These are phyloP conservation scores for Sminthurides aquaticus DNA, from an alignment of 2,888 invertebrate species.

Conservation along the genomic window DNA sequence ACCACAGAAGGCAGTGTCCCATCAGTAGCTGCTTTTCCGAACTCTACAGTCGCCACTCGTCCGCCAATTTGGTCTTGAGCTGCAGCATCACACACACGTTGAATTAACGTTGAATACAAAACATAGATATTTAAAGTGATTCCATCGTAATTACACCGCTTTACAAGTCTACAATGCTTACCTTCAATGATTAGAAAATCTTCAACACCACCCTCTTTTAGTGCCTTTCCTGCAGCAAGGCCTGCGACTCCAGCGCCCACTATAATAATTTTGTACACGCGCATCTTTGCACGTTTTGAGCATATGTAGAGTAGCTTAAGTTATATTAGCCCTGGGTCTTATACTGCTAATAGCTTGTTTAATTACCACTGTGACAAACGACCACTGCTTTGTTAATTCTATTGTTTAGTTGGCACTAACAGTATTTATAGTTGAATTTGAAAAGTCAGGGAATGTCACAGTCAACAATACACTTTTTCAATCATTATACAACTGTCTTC, in stretches of 20 bases:
- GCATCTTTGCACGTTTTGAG: conserved; percentile 8
- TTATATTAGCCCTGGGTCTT: too few relatives aligned
- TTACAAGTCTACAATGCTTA: conserved; percentile 43
- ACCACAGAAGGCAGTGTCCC: conserved; percentile 47
- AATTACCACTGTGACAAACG: too few relatives aligned
- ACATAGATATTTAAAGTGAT: not conserved
- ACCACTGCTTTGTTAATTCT: too few relatives aligned
- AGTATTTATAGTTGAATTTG: too few relatives aligned
- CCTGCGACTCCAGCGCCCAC: conserved; percentile 57
- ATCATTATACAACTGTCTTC: too few relatives aligned
- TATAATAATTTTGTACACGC: conserved; percentile 49
- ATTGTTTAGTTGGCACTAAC: too few relatives aligned
- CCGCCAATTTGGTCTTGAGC: conserved; percentile 38
- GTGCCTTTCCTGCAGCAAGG: conserved; percentile 53
- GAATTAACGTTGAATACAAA: not conserved
- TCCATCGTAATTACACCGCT: not conserved
- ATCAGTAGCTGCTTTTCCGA: conserved; percentile 18
- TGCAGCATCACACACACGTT: too few relatives aligned
- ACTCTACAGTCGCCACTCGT: conserved; percentile 28
- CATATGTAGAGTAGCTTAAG: too few relatives aligned
- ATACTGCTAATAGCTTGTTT: too few relatives aligned
- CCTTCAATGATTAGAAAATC: conserved; percentile 55
- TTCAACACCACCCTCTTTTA: conserved; percentile 49
- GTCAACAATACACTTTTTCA: too few relatives aligned
- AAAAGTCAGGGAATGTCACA: too few relatives aligned